Percentiles rank a stretch among this genome's conserved stretches.
Conservation (phyloP, 2,113 vertebrate genomes). For the Castor canadensis region DNA sequence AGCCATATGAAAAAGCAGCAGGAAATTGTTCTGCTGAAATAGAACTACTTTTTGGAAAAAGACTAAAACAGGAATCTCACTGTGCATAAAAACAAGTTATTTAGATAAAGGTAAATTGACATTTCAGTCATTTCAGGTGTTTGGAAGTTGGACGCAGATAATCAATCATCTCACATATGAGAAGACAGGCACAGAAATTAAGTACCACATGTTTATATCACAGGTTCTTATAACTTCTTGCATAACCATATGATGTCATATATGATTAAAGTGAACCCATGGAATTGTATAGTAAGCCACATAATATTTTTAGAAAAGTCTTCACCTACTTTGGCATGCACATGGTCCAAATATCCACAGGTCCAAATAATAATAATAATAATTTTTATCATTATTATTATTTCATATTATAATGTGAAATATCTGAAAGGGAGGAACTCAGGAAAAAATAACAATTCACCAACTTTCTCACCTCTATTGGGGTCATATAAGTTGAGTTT, state of each 20-base stretch:
- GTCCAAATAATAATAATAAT: too few relatives aligned
- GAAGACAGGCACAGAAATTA: too few relatives aligned
- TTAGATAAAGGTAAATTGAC: constrained; percentile 30
- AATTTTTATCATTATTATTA: too few relatives aligned
- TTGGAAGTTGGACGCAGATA: background rate
- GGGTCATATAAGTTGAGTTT: background rate
- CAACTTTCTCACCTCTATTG: background rate
- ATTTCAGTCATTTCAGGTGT: constrained; percentile 60
- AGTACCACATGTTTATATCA: too few relatives aligned
- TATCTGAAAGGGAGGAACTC: background rate
- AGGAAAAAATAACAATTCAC: background rate
- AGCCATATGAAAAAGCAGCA: constrained; percentile 57
- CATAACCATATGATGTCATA: background rate
- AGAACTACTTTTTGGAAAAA: constrained; percentile 50
- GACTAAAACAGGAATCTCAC: constrained; percentile 35
- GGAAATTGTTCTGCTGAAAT: constrained; percentile 38
- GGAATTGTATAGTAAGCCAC: background rate
- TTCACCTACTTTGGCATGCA: background rate
- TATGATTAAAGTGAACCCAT: background rate
- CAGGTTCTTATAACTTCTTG: background rate
- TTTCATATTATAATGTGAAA: background rate
- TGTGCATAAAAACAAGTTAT: constrained; percentile 60
- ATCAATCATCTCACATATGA: background rate
- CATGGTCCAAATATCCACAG: background rate
- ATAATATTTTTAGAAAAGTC: background rate